Base-by-base conservation (phyloP, 2,113 vertebrate genomes). In the Pituophis catenifer region DNA sequence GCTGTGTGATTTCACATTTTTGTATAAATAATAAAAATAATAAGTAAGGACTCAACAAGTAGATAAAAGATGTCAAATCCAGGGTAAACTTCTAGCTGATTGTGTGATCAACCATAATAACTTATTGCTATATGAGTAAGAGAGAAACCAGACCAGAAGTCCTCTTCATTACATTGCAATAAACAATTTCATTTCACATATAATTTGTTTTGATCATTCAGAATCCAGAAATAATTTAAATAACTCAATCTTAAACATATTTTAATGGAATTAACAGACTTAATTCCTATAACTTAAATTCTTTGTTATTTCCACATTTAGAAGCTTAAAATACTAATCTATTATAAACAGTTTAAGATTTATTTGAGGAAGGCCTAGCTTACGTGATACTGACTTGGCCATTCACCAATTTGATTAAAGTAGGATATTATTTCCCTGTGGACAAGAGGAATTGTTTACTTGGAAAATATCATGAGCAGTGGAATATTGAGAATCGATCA, bases 391-490 rank as follows among this genome's bases (percentile, higher is more conserved):
- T 92, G 81, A 88, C 81, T 96, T 93, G 91, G 94, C 93, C 94
- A 94, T 88, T 89, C 88, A 91, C 91, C 85, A 94, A 90, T 94
- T 95, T 95, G 91, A 96, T 97, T 96, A 96, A 96, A 91, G 58
- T 24, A 94, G 89, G 90, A 85, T 96, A 93, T 96, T 96, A 96
- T 96, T 97, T 97, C 97, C 96, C 96, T 93, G 0, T 58, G 90
- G 95, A 96, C 85, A 70, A 91, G 53, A 50, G 92, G 50, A 93
- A 90, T 94, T 95, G 89, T 97, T 97, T 97, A 95, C 94, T 95
- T 94, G 91, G 93, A 93, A 96, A 97, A 96, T 95, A 96, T 94
- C 89, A 12, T 91, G 94, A 96, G 90, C 59, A 85, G 92, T 94
- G 26, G 91, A 95, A 94, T 96, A 96, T 93, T 95, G 95, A 96